Evolutionary conservation across 2,113 vertebrate genomes (phyloP).

Genomic region (Myotis lucifugus): DNA sequence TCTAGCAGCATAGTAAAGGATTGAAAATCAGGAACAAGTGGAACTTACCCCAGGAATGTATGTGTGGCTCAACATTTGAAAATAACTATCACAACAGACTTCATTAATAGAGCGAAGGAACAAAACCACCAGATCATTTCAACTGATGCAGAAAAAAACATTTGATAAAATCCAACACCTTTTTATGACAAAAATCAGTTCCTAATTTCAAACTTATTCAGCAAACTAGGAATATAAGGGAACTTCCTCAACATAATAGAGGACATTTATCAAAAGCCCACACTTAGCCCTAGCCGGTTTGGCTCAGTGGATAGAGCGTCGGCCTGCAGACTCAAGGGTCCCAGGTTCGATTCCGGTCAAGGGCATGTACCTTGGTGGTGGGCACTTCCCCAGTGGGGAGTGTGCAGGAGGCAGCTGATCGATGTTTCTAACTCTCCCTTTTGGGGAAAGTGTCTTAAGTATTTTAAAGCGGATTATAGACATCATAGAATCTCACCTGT

Average conservation of each 20-base stretch:
- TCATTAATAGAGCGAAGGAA: not conserved
- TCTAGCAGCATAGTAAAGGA: not conserved
- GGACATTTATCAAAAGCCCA: not conserved
- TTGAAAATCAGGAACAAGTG: not conserved
- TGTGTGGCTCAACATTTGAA: not conserved
- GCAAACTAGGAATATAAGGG: not conserved
- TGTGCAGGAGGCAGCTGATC: too few species aligned
- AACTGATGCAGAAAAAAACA: not conserved
- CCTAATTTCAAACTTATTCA: conserved; percentile 1
- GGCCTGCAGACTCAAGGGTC: too few species aligned
- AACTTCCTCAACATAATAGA: not conserved
- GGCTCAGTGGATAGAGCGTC: too few species aligned
- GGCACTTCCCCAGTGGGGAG: too few species aligned
- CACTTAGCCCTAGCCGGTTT: too few species aligned
- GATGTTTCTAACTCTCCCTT: not conserved
- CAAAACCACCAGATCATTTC: not conserved
- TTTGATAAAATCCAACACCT: conserved; percentile 6
- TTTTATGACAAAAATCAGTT: not conserved
- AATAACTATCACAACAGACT: not conserved
- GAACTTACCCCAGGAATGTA: not conserved
- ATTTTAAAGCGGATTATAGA: not conserved
- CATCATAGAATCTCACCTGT: not conserved
- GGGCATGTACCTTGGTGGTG: too few species aligned
- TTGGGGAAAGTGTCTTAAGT: not conserved
- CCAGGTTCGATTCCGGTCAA: too few species aligned